Evolutionary conservation across 1,140 invertebrate species (phyloP).

Genomic region (Watersipora subatra): DNA sequence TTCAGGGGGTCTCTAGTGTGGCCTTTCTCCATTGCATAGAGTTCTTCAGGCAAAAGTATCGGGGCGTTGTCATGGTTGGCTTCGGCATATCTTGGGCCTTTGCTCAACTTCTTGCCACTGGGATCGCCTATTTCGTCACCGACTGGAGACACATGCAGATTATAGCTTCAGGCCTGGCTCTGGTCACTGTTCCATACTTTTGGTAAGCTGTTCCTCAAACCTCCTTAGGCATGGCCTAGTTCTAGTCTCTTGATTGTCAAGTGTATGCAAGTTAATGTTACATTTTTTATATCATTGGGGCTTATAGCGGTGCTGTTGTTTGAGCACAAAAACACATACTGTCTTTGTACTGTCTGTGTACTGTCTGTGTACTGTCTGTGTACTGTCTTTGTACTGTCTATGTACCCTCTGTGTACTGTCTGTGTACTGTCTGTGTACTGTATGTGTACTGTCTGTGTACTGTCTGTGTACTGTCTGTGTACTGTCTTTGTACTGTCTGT

Average conservation of each 20-base stretch:
- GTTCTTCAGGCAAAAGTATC: not conserved
- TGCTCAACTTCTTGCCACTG: not conserved
- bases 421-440: no score
- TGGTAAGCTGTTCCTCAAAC: not conserved
- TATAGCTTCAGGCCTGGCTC: not conserved
- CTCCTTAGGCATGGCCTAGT: no score
- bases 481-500: no score
- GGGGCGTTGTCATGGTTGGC: not conserved
- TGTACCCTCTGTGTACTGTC: no score
- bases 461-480: no score
- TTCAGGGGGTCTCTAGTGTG: not conserved
- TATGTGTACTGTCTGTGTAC: no score
- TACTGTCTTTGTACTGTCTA: no score
- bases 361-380: no score
- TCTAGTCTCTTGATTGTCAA: not conserved
- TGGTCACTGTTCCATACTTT: not conserved
- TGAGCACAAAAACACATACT: not conserved
- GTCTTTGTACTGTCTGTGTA: no score
- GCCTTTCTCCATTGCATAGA: not conserved
- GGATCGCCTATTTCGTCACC: not conserved
- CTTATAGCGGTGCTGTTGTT: not conserved
- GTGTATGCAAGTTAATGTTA: not conserved
- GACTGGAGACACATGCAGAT: conserved; percentile 1
- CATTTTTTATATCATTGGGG: not conserved
- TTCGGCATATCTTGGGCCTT: not conserved